Evolutionary conservation across 2,113 vertebrate genomes (phyloP), one percentile per base, ranked within the genome.

Genomic region (Austrofundulus limnaeus): DNA sequence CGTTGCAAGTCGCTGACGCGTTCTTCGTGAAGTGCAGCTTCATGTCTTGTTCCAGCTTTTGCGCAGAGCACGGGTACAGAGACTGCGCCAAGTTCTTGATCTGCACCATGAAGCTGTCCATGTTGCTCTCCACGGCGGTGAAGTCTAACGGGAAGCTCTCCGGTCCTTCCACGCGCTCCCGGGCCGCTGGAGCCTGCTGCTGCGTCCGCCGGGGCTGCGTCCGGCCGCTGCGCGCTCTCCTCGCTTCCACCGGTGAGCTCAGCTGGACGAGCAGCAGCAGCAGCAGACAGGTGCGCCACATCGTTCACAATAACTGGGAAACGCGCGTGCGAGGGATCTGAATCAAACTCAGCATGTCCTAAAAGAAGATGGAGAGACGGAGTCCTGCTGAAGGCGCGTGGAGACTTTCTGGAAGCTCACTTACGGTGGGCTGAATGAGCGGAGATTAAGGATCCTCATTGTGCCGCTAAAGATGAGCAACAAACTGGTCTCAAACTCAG

Each of bases 101-200:
- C 89, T 96, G 95, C 37, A 90, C 92, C 94, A 96, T 94, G 82
- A 96, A 96, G 78, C 92, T 94, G 89, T 95, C 94, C 93, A 95
- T 94, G 87, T 96, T 96, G n/a, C 92, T 94, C 76, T 95, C 94
- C 72, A 96, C 95, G 9, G 95, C 93, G 5, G 95, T 96, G 79
- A 96, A 96, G 89, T 96, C 95, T 89, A 96, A 81, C 25, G 95
- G 93, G 89, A 96, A 96, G 87, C 94, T 96, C 90, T 96, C 95
- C 0, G 91, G 84, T 52, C 84, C 91, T 5, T 92, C 90, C 42
- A 86, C 86, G 41, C 85, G 89, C 62, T 93, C 90, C 43, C 85
- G 85, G 65, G 87, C 66, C 4, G 73, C 63, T 2, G 70, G 73
- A 17, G 81, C 55, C 0, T 55, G 72, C 72, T 59, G 78, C 56